phyloP scores from a whole-genome alignment of 2,797 vertebrate species.

The Peromyscus attwateri region DNA sequence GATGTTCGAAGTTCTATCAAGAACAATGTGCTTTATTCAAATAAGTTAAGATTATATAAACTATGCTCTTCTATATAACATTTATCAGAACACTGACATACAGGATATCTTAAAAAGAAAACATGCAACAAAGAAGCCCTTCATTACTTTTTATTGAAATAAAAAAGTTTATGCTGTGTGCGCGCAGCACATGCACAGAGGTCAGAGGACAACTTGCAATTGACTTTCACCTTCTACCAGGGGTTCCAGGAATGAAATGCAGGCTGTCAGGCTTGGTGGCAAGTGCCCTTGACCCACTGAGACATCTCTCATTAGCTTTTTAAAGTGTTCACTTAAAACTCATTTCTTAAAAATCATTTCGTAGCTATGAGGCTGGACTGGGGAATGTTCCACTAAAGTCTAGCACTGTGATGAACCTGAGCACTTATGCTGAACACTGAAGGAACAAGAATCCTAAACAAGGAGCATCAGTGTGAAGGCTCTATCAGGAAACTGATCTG shows the following conservation, averaged over 20 bases:
- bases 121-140: background rate
- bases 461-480: background rate
- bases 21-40: constrained; percentile 67
- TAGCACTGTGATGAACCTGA: background rate
- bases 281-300: background rate
- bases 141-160: background rate
- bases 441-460: background rate
- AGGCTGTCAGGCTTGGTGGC: background rate
- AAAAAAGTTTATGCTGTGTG: background rate
- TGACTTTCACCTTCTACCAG: background rate
- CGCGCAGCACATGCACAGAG: background rate
- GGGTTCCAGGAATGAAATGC: background rate
- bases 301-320: constrained; percentile 5
- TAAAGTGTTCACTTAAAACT: constrained; percentile 9
- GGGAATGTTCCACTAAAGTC: background rate
- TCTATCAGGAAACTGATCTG: background rate
- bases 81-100: constrained; percentile 43
- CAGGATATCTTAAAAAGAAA: constrained; percentile 58
- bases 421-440: background rate
- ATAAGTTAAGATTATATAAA: constrained; percentile 48
- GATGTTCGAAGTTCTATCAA: constrained; percentile 94
- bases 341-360: constrained; percentile 22
- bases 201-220: background rate
- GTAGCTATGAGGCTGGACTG: background rate
- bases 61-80: background rate